Evolutionary conservation across 2,888 invertebrate species (phyloP).

Genomic region (Tetragonisca angustula): DNA sequence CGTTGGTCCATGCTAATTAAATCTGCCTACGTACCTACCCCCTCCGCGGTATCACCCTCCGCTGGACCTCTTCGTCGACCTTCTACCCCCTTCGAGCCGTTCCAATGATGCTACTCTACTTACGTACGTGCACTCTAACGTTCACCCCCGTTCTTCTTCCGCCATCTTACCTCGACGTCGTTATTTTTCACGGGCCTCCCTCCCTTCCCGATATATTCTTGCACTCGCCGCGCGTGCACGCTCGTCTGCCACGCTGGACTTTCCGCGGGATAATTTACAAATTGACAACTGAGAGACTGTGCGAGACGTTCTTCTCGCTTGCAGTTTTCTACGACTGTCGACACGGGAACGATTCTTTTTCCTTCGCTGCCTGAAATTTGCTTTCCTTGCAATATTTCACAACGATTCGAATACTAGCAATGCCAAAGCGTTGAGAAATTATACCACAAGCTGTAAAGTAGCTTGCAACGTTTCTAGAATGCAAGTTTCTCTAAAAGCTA

Average conservation of each 20-base stretch:
- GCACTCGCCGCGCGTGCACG: not conserved
- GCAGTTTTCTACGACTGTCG: no score
- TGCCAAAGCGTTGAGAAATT: no score
- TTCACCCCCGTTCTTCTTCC: slow-evolving; percentile 23
- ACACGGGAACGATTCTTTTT: no score
- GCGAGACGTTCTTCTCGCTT: no score
- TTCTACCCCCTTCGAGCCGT: slow-evolving; percentile 44
- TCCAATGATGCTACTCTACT: slow-evolving; percentile 62
- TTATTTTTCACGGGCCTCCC: not conserved
- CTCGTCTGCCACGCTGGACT: not conserved
- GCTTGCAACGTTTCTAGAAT: no score
- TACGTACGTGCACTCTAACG: slow-evolving; percentile 39
- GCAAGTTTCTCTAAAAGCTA: no score
- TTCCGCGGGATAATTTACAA: not conserved
- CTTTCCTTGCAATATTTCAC: no score
- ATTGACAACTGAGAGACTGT: no score
- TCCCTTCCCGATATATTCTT: not conserved
- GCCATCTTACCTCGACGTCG: slow-evolving; percentile 18
- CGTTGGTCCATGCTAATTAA: slow-evolving; percentile 82
- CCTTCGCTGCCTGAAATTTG: no score
- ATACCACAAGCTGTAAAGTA: no score
- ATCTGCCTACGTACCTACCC: slow-evolving; percentile 76
- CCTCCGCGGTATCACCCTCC: slow-evolving; percentile 60
- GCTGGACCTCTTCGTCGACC: slow-evolving; percentile 52
- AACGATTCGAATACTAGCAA: no score